phyloP scores from a whole-genome alignment of 2,113 vertebrate species.

The Takifugu flavidus region DNA sequence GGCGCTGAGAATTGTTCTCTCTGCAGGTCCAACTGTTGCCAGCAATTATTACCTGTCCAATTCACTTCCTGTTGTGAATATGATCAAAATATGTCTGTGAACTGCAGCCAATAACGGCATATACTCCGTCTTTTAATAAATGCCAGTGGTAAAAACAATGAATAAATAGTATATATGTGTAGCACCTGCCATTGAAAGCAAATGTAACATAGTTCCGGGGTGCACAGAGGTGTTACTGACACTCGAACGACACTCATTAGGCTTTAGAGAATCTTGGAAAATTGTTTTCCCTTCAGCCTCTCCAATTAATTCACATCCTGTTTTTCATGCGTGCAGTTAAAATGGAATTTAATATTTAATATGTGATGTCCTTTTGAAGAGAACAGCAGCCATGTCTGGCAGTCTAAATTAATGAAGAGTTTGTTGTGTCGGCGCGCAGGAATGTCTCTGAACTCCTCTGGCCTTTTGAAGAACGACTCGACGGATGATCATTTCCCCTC shows the following conservation, averaged over 20 bases:
- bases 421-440: conserved; percentile 26
- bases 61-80: conserved; percentile 46
- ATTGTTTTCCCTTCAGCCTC: conserved; percentile 6
- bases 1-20: conserved; percentile 7
- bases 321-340: conserved; percentile 21
- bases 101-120: conserved; percentile 22
- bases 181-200: conserved; percentile 56
- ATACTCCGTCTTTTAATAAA: conserved; percentile 15
- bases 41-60: conserved; percentile 47
- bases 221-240: conserved; percentile 55
- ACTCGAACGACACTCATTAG: conserved; percentile 34
- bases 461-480: conserved; percentile 33
- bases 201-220: conserved; percentile 41
- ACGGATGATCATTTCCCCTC: conserved; percentile 30
- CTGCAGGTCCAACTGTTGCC: conserved; percentile 29
- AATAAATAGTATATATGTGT: conserved; percentile 13
- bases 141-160: conserved; percentile 18
- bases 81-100: conserved; percentile 44
- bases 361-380: conserved; percentile 36
- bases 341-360: conserved; percentile 29
- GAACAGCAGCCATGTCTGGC: conserved; percentile 7
- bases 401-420: conserved; percentile 41
- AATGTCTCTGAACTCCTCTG: conserved; percentile 29
- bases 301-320: neutral
- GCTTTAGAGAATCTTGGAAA: conserved; percentile 19